phyloP scores from a whole-genome alignment of 2,888 invertebrate genomes.

The Galerucella pusilla region DNA sequence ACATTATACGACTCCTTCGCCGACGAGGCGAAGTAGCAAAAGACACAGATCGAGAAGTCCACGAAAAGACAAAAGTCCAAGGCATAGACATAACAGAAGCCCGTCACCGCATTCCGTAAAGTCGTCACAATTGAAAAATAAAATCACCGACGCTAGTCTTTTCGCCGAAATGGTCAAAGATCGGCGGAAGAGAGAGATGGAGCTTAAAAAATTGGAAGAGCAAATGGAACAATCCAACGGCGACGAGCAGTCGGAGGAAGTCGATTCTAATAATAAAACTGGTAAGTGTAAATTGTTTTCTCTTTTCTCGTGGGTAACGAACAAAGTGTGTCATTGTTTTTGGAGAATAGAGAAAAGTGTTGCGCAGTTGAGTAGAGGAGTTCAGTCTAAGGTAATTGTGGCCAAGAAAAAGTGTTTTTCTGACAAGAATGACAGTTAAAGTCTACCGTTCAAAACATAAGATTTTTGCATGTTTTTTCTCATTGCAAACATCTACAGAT shows the following conservation, averaged over 20 bases:
- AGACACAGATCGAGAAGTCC: constrained; percentile 68
- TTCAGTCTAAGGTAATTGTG: no score
- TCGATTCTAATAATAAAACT: constrained; percentile 52
- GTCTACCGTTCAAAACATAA: no score
- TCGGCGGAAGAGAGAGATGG: constrained; percentile 83
- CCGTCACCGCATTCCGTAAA: constrained; percentile 63
- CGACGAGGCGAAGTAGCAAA: constrained; percentile 62
- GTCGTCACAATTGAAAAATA: constrained; percentile 77
- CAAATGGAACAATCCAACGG: constrained; percentile 62
- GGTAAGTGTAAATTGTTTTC: constrained; percentile 3
- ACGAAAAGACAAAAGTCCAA: constrained; percentile 55
- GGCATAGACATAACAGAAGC: constrained; percentile 56
- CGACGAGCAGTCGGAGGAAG: constrained; percentile 18
- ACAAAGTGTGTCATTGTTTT: no score
- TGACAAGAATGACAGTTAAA: no score
- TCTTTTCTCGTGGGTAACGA: no score
- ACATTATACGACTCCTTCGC: constrained; percentile 65
- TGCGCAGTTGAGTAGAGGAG: no score
- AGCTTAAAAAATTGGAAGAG: constrained; percentile 70
- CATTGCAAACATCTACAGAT: no score
- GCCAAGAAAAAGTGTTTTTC: no score
- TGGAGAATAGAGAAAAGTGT: no score
- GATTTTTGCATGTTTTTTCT: no score
- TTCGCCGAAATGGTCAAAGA: constrained; percentile 92
- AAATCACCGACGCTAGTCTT: constrained; percentile 88